phyloP scores from a whole-genome alignment of 2,113 vertebrate genomes.

The Orycteropus afer region DNA sequence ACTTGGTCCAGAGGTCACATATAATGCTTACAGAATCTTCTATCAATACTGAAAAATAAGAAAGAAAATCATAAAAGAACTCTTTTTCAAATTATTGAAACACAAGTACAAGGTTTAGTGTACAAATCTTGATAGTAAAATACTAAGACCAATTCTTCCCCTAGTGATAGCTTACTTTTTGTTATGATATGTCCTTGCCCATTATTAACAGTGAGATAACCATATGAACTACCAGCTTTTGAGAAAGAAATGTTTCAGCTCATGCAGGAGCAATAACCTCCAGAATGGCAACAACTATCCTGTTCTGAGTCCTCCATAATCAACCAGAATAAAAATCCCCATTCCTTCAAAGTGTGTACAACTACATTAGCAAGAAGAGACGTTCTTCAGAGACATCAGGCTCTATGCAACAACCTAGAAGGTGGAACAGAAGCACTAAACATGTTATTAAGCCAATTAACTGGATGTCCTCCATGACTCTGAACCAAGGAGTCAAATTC shows the following conservation, averaged over 20 bases:
- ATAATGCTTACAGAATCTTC: background rate
- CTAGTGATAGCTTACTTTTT: background rate
- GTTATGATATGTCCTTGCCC: background rate
- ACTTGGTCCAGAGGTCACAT: background rate
- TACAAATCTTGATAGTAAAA: background rate
- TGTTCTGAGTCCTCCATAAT: background rate
- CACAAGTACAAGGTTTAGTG: background rate
- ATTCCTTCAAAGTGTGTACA: background rate
- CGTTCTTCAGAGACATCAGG: too few species aligned
- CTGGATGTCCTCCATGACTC: too few species aligned
- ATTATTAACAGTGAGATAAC: background rate
- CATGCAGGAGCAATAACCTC: background rate
- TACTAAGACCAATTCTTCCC: background rate
- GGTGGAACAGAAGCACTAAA: too few species aligned
- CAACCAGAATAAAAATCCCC: background rate
- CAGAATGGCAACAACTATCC: background rate
- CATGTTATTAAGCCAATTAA: too few species aligned
- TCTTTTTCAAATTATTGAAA: slow-evolving; percentile 5
- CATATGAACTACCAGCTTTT: background rate
- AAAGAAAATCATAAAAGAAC: background rate
- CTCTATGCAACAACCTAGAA: too few species aligned
- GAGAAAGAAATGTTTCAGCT: background rate
- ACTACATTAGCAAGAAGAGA: background rate
- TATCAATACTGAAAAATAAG: background rate
- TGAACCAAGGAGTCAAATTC: too few species aligned